Base-by-base conservation (phyloP, 37 sponge, comb jelly and placozoan species). In the Diacarnus erythraeanus region DNA sequence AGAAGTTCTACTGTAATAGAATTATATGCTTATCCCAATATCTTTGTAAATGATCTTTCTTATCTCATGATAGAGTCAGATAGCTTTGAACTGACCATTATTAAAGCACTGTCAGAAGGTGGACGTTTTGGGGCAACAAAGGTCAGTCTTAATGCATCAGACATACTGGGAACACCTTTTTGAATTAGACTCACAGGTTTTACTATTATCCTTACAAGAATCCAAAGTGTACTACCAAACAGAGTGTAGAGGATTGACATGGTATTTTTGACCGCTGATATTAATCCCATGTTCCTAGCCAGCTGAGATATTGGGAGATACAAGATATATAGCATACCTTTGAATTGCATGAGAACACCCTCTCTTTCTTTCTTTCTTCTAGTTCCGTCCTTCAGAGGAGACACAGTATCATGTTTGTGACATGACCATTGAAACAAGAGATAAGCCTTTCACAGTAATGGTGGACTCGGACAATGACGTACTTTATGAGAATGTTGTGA, bases 381-480 rank as follows among this genome's bases (percentile, higher is more conserved):
- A 87, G 87, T 80, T 63, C 44, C 88, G 74, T 36, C 34, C 69
- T 12, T 30, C 66, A 39, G 84, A 86, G 59, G 86, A 86, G 75
- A 29, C 34, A 0, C 74, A 80, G 26, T 83, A 81, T 43, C 94
- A 89, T 42, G 77, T 79, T 5, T 77, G 78, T 47, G 70, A 84
- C 58, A 51, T 92, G 26, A 40, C 39, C 17, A 23, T 92, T 23
- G 93, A 92, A 69, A 69, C 87, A 21, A 84, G 80, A 71, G 88
- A 92, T 35, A 87, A 92, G 74, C 88, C 84, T 15, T 42, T 92
- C 44, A 76, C 85, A 5, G 85, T 92, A 9, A 88, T 92, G 78
- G 63, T 92, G 33, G 88, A 92, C 59, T 65, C 73, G 18, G 90
- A 93, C 29, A 27, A 64, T 33, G 75, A 77, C 38, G 47, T 33